Percentiles rank a stretch among this genome's conserved stretches.
Conservation (phyloP, 1,140 invertebrate genomes). For the Caligus rogercresseyi region DNA sequence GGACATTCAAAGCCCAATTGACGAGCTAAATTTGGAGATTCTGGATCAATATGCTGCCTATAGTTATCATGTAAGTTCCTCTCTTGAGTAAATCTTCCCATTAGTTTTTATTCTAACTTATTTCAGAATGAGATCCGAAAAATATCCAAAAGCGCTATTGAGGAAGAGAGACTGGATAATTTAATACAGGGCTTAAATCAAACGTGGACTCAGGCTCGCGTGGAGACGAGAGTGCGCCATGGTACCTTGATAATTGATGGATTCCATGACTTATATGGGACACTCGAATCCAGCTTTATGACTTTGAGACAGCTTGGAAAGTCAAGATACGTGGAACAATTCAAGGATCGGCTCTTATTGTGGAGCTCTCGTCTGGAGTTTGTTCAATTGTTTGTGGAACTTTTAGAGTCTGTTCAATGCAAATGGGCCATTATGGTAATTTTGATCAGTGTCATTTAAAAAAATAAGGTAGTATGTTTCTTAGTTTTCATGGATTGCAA, state of each 20-base stretch:
- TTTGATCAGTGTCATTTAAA: no score
- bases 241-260: background rate
- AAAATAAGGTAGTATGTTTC: no score
- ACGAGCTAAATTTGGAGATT: background rate
- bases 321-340: background rate
- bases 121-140: background rate
- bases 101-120: background rate
- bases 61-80: background rate
- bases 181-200: background rate
- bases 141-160: background rate
- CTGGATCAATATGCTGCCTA: slow-evolving; percentile 1
- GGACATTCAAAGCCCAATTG: background rate
- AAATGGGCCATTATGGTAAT: background rate
- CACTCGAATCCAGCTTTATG: background rate
- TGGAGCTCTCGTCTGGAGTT: background rate
- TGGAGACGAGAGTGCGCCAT: background rate
- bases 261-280: background rate
- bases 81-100: background rate
- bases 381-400: background rate
- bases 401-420: background rate
- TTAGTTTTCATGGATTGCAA: no score
- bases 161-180: slow-evolving; percentile 6
- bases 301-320: slow-evolving; percentile 5
- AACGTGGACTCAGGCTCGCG: background rate
- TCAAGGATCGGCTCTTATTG: background rate